Conservation (phyloP, 2,888 invertebrate genomes). For the Chaetoderma sp. region DNA sequence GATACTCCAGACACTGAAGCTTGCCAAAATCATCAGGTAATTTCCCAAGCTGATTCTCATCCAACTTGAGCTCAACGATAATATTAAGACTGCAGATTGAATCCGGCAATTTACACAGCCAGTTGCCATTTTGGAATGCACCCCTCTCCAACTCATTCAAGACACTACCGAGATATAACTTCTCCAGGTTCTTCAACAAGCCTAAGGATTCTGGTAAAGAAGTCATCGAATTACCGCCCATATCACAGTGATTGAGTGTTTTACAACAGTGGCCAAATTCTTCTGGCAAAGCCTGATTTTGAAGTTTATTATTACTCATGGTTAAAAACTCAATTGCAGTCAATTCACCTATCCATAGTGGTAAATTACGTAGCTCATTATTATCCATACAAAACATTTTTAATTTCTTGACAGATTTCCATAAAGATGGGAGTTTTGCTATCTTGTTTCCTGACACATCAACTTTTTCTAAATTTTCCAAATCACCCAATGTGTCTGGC, state of each 20-base stretch:
- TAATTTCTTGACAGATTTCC: conserved; percentile 38
- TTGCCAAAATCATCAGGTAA: conserved; percentile 57
- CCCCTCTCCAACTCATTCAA: conserved; percentile 57
- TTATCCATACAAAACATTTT: conserved; percentile 46
- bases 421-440: conserved; percentile 40
- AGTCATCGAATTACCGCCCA: conserved; percentile 57
- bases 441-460: conserved; percentile 52
- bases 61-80: conserved; percentile 47
- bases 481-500: conserved; percentile 45
- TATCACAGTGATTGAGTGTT: conserved; percentile 44
- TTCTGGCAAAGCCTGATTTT: conserved; percentile 37
- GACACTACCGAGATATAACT: conserved; percentile 53
- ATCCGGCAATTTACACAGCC: conserved; percentile 49
- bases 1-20: conserved; percentile 48
- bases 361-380: conserved; percentile 43
- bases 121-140: conserved; percentile 63
- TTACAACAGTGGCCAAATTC: conserved; percentile 40
- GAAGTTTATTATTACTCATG: conserved; percentile 48
- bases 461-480: conserved; percentile 40
- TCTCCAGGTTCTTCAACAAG: conserved; percentile 45
- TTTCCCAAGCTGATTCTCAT: conserved; percentile 56
- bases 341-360: conserved; percentile 47
- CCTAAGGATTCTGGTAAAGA: conserved; percentile 53
- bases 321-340: conserved; percentile 41
- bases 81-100: conserved; percentile 46